Evolutionary conservation across 1,140 invertebrate species (phyloP).

Genomic region (Thaumatotibia leucotreta): DNA sequence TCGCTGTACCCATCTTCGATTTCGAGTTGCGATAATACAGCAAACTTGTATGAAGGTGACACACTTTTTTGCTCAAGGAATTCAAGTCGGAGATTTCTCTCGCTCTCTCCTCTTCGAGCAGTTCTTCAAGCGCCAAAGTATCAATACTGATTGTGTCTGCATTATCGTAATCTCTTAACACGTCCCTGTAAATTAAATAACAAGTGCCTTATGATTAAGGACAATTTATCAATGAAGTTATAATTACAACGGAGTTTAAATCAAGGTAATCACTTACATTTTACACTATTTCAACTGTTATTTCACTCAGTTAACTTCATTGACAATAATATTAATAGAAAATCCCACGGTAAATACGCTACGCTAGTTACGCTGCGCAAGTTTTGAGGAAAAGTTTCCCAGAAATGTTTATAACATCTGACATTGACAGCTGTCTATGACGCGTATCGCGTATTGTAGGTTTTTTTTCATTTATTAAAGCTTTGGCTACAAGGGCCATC

Average conservation of each 20-base stretch:
- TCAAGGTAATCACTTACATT: neutral
- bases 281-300: neutral
- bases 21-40: conserved; percentile 64
- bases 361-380: no score
- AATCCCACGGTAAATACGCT: conserved; percentile 6
- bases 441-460: neutral
- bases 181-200: conserved; percentile 40
- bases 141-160: conserved; percentile 61
- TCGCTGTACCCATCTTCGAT: conserved; percentile 47
- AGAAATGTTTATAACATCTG: conserved; percentile 13
- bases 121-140: conserved; percentile 53
- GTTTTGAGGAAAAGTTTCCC: conserved; percentile 19
- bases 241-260: neutral
- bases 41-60: conserved; percentile 58
- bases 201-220: neutral
- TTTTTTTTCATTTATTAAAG: no score
- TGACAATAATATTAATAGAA: neutral
- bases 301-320: neutral
- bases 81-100: conserved; percentile 53
- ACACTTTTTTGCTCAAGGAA: conserved; percentile 53
- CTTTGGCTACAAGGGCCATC: no score
- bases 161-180: conserved; percentile 45
- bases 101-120: conserved; percentile 46
- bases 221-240: neutral
- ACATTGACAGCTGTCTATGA: conserved; percentile 1